A percentile compares a stretch with the other conserved stretches of the same genome.
Conservation (phyloP, 2,888 invertebrate species). For the Tromatobia lineatoria region DNA sequence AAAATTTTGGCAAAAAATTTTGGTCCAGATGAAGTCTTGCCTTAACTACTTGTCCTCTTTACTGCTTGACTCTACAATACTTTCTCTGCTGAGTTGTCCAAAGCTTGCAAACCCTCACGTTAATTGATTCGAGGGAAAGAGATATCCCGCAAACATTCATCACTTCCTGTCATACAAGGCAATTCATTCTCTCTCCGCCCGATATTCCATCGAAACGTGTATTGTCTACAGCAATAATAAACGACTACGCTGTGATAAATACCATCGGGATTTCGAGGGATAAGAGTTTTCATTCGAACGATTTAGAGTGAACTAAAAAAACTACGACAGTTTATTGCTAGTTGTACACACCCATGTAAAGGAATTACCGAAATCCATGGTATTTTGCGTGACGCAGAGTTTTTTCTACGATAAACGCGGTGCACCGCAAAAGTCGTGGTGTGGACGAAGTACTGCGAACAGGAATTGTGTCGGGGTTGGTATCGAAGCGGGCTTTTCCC, state of each 20-base stretch:
- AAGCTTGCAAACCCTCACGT: background rate
- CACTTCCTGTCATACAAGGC: background rate
- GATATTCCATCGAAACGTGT: conserved; percentile 34
- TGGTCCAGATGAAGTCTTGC: background rate
- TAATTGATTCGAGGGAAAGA: conserved; percentile 32
- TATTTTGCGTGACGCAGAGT: conserved; percentile 24
- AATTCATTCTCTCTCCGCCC: conserved; percentile 15
- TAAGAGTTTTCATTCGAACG: conserved; percentile 28
- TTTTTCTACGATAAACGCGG: conserved; percentile 28
- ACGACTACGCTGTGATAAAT: conserved; percentile 18
- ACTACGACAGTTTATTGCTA: background rate
- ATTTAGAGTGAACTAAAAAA: conserved; percentile 17
- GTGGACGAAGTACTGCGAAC: background rate
- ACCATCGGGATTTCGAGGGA: conserved; percentile 21
- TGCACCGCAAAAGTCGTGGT: conserved; percentile 24
- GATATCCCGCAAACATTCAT: conserved; percentile 20
- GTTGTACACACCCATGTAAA: conserved; percentile 2
- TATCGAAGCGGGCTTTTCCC: conserved; percentile 36
- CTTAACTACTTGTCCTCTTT: background rate
- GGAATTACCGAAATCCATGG: conserved; percentile 21
- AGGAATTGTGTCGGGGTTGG: conserved; percentile 19
- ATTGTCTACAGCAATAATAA: conserved; percentile 12
- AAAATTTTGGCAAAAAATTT: conserved; percentile 4
- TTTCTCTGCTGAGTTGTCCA: conserved; percentile 4
- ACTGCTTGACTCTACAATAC: background rate